Base-by-base conservation (phyloP, 2,113 vertebrate species). In the Oncorhynchus keta region DNA sequence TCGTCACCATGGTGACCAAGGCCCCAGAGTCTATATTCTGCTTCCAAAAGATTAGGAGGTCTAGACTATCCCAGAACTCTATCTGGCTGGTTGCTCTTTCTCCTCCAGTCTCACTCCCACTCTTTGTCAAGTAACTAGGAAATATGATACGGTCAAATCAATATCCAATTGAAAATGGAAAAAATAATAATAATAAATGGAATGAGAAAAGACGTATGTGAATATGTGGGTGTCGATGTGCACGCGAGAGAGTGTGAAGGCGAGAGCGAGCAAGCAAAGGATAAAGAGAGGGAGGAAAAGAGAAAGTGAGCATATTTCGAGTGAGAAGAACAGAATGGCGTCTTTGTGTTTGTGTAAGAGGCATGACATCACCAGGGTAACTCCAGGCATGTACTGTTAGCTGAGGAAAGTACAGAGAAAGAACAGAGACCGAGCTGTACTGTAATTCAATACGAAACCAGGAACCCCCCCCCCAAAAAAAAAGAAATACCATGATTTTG, bases 321-420 rank as follows among this genome's bases (percentile, higher is more conserved):
- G 13, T 67, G 45, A 81, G 73, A 65, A 6, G 75, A 81, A 84
- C 75, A 92, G 88, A 92, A 91, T 84, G 81, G 79, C 73, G 79
- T 71, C 88, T 89, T 89, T 93, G 91, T 91, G 89, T 90, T 88
- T 77, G 87, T 84, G 83, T 86, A 88, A 87, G 72, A 85, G 83
- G 83, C 90, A 87, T 89, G 85, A 90, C 91, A 91, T 90, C 88
- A 87, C 69, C 83, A 75, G 66, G 82, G 86, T 84, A 87, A 91
- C 86, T 82, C 77, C 68, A 77, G 76, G 81, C 72, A 76, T 83
- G 83, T 82, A 84, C 83, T 84, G 73, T 32, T 59, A 16, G 28
- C 20, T 74, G 30, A 35, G 39, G 9, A 45, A 45, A 9, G 39
- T 3, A 45, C 39, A 45, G 39, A 45, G 39, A 45, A 45, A 39